Evolutionary conservation across 92 coral and sea anemone genomes (phyloP), one percentile per base, ranked within the genome.

Genomic region (Epizoanthus ramosus): DNA sequence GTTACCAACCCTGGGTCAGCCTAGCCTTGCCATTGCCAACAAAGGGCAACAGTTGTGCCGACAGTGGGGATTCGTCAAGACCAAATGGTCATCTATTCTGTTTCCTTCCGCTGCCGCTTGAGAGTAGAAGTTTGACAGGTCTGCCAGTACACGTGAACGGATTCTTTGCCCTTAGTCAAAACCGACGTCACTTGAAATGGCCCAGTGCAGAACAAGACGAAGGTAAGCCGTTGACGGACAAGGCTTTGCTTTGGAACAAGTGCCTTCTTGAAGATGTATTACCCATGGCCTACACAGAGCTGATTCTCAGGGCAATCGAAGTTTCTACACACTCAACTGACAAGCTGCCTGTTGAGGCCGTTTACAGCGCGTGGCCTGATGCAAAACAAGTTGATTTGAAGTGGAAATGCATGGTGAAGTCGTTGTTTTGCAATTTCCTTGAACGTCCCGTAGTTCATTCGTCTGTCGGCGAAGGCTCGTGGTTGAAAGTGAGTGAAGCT

Each of bases 111-210:
- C 79, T 92, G 24, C 96, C 96, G 4, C 73, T 87, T 17, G 93
- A 90, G 22, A 80, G 25, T 61, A 92, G 57, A 56, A 92, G 96
- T 82, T 74, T 90, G 80, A 92, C 96, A 6, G 96, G 96, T 23
- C 90, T 92, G 67, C 96, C 96, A 16, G 92, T 92, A 19, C 96
- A 92, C 71, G 90, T 92, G 23, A 92, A 92, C 66, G 96, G 96
- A 8, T 92, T 90, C 71, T 92, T 92, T 68, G 96, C 96, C 35
- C 64, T 92, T 65, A 90, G 96, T 66, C 96, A 90, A 65, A 92
- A 92, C 81, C 92, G 96, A 52, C 96, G 93, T 56, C 85, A 92
- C 52, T 79, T 92, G 75, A 92, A 92, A 79, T 92, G 90, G 86
- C 95, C 91, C 4, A 80, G 88, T 59, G 90, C 93, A 10, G 93